A percentile compares a stretch with the other conserved stretches of the same genome.
Conservation (phyloP, 2,888 invertebrate genomes). For the Sinelater perroti region DNA sequence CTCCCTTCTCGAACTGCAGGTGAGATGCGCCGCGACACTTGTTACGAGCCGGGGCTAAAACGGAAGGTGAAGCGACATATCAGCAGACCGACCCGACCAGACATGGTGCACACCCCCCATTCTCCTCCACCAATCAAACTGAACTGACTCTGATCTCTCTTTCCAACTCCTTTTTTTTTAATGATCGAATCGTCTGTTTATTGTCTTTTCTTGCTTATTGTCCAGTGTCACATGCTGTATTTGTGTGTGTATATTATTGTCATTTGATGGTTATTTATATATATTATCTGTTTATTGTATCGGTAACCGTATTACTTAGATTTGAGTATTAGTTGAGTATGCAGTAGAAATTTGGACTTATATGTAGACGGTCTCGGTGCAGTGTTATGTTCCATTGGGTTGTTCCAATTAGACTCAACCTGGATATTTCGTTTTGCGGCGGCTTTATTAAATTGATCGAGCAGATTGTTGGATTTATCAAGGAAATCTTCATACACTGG, state of each 20-base stretch:
- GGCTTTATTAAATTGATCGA: conserved; percentile 57
- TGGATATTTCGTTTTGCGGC: conserved; percentile 54
- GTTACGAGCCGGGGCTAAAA: conserved; percentile 46
- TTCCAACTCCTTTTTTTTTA: conserved; percentile 49
- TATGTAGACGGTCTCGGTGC: conserved; percentile 47
- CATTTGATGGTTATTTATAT: conserved; percentile 61
- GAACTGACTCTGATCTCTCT: conserved; percentile 56
- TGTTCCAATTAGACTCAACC: conserved; percentile 50
- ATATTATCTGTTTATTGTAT: conserved; percentile 59
- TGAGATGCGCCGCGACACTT: conserved; percentile 41
- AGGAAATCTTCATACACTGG: conserved; percentile 52
- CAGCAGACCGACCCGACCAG: conserved; percentile 52
- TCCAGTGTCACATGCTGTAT: conserved; percentile 62
- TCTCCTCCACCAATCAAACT: conserved; percentile 51
- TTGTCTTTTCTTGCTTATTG: conserved; percentile 60
- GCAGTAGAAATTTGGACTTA: conserved; percentile 54
- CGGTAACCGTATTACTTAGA: conserved; percentile 52
- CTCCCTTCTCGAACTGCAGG: conserved; percentile 48
- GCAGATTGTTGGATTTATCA: conserved; percentile 54
- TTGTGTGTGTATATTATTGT: conserved; percentile 60
- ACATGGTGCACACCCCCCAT: conserved; percentile 44
- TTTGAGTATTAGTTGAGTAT: conserved; percentile 58
- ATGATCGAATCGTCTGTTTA: conserved; percentile 50
- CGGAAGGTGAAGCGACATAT: conserved; percentile 56
- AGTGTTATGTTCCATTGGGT: conserved; percentile 48